Conservation (phyloP, 30 jellyfish, hydroid and myxozoan genomes). For the Aurelia coerulea region DNA sequence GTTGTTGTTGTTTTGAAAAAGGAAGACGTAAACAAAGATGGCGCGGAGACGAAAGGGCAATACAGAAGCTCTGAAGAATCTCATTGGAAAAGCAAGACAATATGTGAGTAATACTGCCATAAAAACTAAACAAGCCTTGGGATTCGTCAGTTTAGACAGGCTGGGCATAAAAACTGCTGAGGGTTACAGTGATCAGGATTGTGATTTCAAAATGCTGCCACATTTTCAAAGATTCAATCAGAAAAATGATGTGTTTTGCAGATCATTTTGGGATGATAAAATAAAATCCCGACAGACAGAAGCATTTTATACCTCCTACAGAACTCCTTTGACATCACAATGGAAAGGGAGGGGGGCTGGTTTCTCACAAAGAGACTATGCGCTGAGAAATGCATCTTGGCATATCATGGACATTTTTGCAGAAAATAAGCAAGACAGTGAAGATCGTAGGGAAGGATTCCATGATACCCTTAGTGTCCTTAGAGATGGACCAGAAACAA, state of each 20-base stretch:
- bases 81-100: too few relatives aligned
- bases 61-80: too few relatives aligned
- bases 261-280: slow-evolving; percentile 58
- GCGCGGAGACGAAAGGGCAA: too few relatives aligned
- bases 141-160: too few relatives aligned
- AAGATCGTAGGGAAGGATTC: slow-evolving; percentile 63
- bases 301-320: slow-evolving; percentile 46
- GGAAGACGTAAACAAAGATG: too few relatives aligned
- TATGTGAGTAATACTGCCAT: too few relatives aligned
- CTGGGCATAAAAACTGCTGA: slow-evolving; percentile 16
- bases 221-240: slow-evolving; percentile 39
- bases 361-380: slow-evolving; percentile 62
- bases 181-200: slow-evolving; percentile 35
- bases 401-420: slow-evolving; percentile 65
- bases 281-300: slow-evolving; percentile 40
- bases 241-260: slow-evolving; percentile 46
- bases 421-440: slow-evolving; percentile 38
- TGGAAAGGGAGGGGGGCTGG: slow-evolving; percentile 73
- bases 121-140: too few relatives aligned
- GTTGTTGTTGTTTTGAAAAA: too few relatives aligned
- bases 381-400: slow-evolving; percentile 69
- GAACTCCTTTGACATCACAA: slow-evolving; percentile 43
- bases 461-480: slow-evolving; percentile 35
- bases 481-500: slow-evolving; percentile 46
- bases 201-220: slow-evolving; percentile 37